Base-by-base conservation (phyloP, 2,888 invertebrate genomes). In the Pseudococcus longispinus region DNA sequence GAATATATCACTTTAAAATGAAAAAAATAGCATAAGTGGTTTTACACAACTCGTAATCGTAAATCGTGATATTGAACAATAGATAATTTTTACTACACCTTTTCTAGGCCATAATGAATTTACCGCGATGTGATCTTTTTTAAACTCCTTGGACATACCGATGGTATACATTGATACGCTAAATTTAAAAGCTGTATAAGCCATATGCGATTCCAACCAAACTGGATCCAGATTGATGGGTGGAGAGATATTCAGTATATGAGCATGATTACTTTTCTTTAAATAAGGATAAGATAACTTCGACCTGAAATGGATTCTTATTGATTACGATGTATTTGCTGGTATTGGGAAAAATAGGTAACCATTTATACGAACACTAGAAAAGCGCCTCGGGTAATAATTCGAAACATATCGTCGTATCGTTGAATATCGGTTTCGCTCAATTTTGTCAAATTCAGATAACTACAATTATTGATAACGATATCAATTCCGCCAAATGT, bases 131-230 rank as follows among this genome's bases (percentile, higher is more conserved):
- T 95, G 95, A 89, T 93, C 93, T 0, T 93, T 92, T 89, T 93
- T 94, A 90, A 98, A 96, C 92, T 99, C 98, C 88, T 95, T 96
- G 20, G 97, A 93, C 97, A 98, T 98, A 26, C 98, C 98, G 18
- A 98, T 92, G 2, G 96, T 97, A 91, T 98, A 98, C 97, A 98
- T 96, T 0, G 98, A 98, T 98, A 98, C 98, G 29, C 98, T 98
- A 91, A 97, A 99, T 90, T 99, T 99, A 3, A 98, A 97, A 95
- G 98, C 98, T 0, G 98, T 98, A 91, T 99, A 99, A 0, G 98
- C 98, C 83, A 97, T 95, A 91, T 98, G 96, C 89, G 95, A 92
- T 83, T 94, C 93, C 90, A 98, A 98, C 98, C 98, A 99, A 89
- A 93, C 92, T 0, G 96, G 94, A 89, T 94, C 93, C 94, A 99